Conservation (phyloP, 2,888 invertebrate species). For the Calameuta filiformis region DNA sequence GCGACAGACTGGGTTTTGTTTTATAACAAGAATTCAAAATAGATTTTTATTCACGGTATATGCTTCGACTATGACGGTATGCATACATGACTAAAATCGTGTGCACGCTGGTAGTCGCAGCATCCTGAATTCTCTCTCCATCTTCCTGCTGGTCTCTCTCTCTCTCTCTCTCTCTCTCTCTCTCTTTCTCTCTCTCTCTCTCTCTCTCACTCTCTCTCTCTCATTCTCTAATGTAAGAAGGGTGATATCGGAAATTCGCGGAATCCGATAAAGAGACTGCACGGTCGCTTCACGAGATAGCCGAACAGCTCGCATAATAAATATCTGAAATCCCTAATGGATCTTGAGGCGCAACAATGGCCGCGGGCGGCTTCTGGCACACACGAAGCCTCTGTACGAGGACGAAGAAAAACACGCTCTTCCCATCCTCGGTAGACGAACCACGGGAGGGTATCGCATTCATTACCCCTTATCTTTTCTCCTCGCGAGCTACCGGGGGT, state of each 20-base stretch:
- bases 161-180: no score
- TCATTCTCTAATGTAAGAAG: slow-evolving; percentile 5
- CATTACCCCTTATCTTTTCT: slow-evolving; percentile 55
- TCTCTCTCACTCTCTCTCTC: neutral
- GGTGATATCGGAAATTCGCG: slow-evolving; percentile 38
- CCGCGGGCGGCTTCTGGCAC: slow-evolving; percentile 14
- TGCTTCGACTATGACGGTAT: neutral
- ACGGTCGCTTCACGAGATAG: slow-evolving; percentile 22
- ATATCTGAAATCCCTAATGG: slow-evolving; percentile 59
- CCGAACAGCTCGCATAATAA: slow-evolving; percentile 38
- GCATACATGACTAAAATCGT: neutral
- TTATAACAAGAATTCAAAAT: neutral
- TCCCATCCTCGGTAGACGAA: slow-evolving; percentile 27
- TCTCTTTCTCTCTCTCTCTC: neutral
- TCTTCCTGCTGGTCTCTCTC: slow-evolving; percentile 14
- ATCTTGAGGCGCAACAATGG: slow-evolving; percentile 37
- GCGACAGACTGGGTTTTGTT: neutral
- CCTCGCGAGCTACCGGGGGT: slow-evolving; percentile 44
- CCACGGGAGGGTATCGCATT: slow-evolving; percentile 46
- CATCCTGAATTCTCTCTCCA: slow-evolving; percentile 29
- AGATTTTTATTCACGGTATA: neutral
- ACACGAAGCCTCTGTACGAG: slow-evolving; percentile 35
- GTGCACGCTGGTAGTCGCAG: neutral
- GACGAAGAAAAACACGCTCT: slow-evolving; percentile 29
- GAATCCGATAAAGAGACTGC: slow-evolving; percentile 36